A percentile compares a stretch with the other conserved stretches of the same genome.
phyloP scores from a whole-genome alignment of 1,140 invertebrate genomes.

The Diachasmimorpha longicaudata region DNA sequence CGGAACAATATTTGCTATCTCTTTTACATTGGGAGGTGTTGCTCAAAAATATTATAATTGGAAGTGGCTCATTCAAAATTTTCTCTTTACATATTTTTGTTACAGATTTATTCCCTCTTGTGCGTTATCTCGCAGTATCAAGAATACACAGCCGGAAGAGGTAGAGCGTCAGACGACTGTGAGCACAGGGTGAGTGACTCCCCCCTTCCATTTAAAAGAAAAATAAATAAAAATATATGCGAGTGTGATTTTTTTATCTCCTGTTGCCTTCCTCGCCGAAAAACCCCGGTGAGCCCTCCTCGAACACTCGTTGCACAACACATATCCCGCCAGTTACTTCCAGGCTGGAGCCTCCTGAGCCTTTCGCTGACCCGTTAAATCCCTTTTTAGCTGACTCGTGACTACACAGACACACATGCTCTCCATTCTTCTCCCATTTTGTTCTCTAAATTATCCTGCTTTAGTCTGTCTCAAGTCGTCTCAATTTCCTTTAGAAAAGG shows the following conservation, averaged over 20 bases:
- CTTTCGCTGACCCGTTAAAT: neutral
- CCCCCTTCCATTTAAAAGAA: neutral
- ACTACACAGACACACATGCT: neutral
- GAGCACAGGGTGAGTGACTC: slow-evolving; percentile 51
- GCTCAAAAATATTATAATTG: neutral
- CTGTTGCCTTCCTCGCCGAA: neutral
- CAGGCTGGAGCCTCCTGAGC: neutral
- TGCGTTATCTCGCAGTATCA: slow-evolving; percentile 85
- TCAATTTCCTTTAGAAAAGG: neutral
- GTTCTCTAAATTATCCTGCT: neutral
- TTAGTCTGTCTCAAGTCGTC: neutral
- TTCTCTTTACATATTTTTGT: slow-evolving; percentile 27
- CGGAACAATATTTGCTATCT: too few relatives aligned
- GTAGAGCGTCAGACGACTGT: slow-evolving; percentile 70
- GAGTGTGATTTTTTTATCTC: neutral
- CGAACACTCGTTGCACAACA: neutral
- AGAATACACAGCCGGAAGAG: slow-evolving; percentile 76
- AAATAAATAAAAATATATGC: neutral
- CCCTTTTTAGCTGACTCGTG: neutral
- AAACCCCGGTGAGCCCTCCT: neutral
- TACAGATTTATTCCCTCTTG: slow-evolving; percentile 77
- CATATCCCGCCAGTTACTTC: neutral
- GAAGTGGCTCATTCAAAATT: neutral
- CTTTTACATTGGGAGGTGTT: too few relatives aligned
- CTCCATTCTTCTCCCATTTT: neutral